Base-by-base conservation (phyloP, 1,140 invertebrate species). In the Phymorhynchus buccinoides region DNA sequence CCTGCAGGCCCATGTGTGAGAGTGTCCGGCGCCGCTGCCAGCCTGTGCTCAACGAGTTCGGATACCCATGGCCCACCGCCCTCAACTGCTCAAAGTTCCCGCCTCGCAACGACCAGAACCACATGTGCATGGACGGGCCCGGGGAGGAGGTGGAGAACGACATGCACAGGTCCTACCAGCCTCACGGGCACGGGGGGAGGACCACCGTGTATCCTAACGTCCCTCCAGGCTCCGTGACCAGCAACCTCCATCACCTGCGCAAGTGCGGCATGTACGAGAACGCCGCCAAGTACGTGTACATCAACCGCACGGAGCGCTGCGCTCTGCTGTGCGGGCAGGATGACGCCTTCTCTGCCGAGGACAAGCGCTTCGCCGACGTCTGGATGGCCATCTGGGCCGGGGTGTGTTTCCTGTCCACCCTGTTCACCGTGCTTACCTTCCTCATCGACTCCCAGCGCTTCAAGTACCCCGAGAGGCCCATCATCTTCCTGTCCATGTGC, bases 401-500 rank as follows among this genome's bases (percentile, higher is more conserved):
- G 27, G 80, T 94, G 9, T 93, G 93, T 85, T 93, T 93, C 84
- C 87, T 91, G 0, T 92, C 92, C 35, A 93, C 93, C 3, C 80
- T 93, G 0, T 92, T 94, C 82, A 93, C 94, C 12, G 89, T 94
- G 1, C 82, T 94, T 14, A 93, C 93, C 3, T 94, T 93, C 87
- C 84, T 94, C 42, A 93, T 96, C 18, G 94, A 95, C 85, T 96
- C 96, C 0, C 95, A 95, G 32, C 98, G 90, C 97, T 97, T 99
- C 93, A 95, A 97, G 44, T 99, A 99, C 94, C 99, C 99, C 1
- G 98, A 99, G 93, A 94, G 98, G 86, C 98, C 98, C 0, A 99
- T 99, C 86, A 98, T 99, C 87, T 99, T 99, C 93, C 94, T 99
- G 84, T 98, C 98, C 35, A 95, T 99, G n/a, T 99, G 99, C 92